Conservation (phyloP, 2,113 vertebrate genomes). For the Varanus komodoensis region DNA sequence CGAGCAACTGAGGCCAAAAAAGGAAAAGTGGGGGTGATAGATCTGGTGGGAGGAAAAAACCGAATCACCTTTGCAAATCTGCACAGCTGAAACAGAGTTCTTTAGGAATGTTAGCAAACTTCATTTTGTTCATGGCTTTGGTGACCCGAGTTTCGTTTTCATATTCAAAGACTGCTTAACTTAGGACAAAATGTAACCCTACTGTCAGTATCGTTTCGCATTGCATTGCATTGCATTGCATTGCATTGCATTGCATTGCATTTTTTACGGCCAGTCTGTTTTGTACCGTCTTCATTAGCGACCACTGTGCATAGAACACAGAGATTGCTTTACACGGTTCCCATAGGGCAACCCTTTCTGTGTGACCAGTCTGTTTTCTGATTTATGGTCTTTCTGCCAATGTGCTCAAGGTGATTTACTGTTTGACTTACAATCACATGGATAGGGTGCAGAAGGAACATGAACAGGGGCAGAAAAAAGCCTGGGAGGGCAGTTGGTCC, state of each 20-base stretch:
- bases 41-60: background rate
- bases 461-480: background rate
- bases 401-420: background rate
- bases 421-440: background rate
- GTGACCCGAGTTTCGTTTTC: background rate
- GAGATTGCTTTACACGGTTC: background rate
- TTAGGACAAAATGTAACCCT: too few species aligned
- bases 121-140: conserved; percentile 3
- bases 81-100: background rate
- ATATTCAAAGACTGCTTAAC: background rate
- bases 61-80: conserved; percentile 21
- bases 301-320: background rate
- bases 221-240: too few species aligned
- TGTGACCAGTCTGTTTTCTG: background rate
- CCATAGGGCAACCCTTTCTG: background rate
- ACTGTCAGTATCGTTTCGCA: too few species aligned
- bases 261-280: too few species aligned
- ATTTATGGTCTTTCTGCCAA: background rate
- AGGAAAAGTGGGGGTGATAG: background rate
- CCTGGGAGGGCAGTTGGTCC: background rate
- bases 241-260: too few species aligned
- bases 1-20: background rate
- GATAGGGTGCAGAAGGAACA: background rate
- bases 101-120: background rate
- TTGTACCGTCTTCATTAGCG: background rate